Evolutionary conservation across 2,888 invertebrate species (phyloP).

Genomic region (Acanthosepion lycidas): DNA sequence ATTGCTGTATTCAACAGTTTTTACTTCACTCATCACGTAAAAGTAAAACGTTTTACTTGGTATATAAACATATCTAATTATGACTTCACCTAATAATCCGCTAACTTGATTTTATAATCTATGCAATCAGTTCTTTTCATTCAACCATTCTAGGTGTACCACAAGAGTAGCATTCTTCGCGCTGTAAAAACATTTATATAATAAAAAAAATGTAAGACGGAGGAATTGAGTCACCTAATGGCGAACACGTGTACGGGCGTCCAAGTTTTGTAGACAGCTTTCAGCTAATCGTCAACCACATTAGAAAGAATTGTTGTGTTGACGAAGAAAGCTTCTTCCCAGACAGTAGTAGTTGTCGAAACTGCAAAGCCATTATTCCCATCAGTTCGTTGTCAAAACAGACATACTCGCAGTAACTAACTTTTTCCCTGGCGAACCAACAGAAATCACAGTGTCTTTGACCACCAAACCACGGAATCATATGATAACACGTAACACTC

Average conservation of each 20-base stretch:
- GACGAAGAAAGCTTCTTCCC: not conserved
- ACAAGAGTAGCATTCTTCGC: too few species aligned
- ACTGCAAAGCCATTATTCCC: not conserved
- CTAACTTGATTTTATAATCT: too few species aligned
- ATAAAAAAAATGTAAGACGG: not conserved
- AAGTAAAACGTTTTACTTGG: too few species aligned
- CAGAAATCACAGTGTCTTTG: not conserved
- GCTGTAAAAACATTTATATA: not conserved
- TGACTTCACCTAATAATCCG: too few species aligned
- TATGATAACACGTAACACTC: constrained; percentile 12
- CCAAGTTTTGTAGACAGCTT: not conserved
- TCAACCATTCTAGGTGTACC: too few species aligned
- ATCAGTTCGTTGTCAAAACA: not conserved
- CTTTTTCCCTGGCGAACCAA: not conserved
- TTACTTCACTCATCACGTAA: too few species aligned
- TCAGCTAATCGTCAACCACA: not conserved
- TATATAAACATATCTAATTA: too few species aligned
- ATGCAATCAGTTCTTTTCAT: too few species aligned
- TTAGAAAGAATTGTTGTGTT: not conserved
- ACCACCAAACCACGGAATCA: constrained; percentile 33
- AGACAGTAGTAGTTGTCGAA: not conserved
- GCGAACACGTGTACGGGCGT: not conserved
- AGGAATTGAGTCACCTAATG: not conserved
- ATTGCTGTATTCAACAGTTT: too few species aligned
- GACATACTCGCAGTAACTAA: not conserved